Evolutionary conservation across 1,140 invertebrate genomes (phyloP).

Genomic region (Pseudobourletiella spinata): DNA sequence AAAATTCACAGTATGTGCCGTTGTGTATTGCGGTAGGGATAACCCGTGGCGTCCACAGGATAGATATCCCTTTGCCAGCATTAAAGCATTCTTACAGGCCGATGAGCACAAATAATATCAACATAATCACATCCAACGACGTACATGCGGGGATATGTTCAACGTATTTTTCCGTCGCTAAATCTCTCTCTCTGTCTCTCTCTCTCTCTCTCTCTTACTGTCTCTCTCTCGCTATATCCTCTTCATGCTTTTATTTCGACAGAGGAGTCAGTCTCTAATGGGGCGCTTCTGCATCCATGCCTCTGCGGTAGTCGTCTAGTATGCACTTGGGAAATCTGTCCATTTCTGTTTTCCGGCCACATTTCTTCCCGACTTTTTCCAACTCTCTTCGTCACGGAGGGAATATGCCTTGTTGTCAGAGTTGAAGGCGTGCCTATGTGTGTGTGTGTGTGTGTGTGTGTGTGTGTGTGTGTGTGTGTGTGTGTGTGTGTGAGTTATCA

Average conservation of each 20-base stretch:
- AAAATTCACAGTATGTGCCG: constrained; percentile 22
- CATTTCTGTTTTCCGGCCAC: background rate
- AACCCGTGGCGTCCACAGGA: constrained; percentile 20
- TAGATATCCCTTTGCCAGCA: constrained; percentile 32
- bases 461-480: too few relatives aligned
- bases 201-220: too few relatives aligned
- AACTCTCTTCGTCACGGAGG: too few relatives aligned
- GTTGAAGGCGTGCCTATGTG: too few relatives aligned
- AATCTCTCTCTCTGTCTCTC: background rate
- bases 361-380: background rate
- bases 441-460: too few relatives aligned
- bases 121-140: constrained; percentile 35
- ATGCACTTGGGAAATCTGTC: constrained; percentile 6
- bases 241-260: constrained; percentile 9
- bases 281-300: background rate
- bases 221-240: too few relatives aligned
- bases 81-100: constrained; percentile 37
- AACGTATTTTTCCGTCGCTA: constrained; percentile 11
- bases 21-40: constrained; percentile 23
- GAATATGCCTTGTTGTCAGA: too few relatives aligned
- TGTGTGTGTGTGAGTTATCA: too few relatives aligned
- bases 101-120: constrained; percentile 37
- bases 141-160: constrained; percentile 19
- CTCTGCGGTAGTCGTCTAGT: background rate
- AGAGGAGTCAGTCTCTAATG: constrained; percentile 8